Base-by-base conservation (phyloP, 2,797 vertebrate genomes). In the Diceros bicornis region DNA sequence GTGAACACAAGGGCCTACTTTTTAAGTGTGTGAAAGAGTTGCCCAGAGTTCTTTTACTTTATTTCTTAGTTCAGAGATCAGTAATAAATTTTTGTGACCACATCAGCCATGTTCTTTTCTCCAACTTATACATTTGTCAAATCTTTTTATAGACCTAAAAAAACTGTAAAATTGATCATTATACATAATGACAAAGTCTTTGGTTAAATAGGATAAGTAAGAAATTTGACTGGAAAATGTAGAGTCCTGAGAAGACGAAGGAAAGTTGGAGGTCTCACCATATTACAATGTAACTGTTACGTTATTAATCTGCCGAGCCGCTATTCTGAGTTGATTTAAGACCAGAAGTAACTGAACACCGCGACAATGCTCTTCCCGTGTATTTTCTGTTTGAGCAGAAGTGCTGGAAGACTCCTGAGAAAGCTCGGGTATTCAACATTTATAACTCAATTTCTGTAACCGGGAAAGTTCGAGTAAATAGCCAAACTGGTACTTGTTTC, bases 401-500 rank as follows among this genome's bases (percentile, higher is more conserved):
- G 12, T 81, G 50, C 29, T 75, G 25, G n/a, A 89, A 97, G 32
- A 82, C 21, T 79, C n/a, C 17, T 1, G n/a, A 93, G 87, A 96
- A 82, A 74, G 32, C 16, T 6, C 47, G 89, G 64, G 11, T 5
- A 52, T 44, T 68, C 44, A 88, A 91, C 62, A 93, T 91, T 89
- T 91, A 81, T 68, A 91, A 96, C 21, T 69, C 62, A 83, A 1
- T 89, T 89, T 7, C 37, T 91, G 29, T 41, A 86, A 84, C 44
- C 83, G 29, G 47, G 18, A 90, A 95, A 81, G 20, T 75, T 37
- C 44, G 18, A 68, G 29, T 41, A 61, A 97, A 86, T 68, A 82
- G 18, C 23, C 29, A 93, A 79, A 92, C 52, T 69, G 88, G 21
- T 32, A 69, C 92, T 94, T 92, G 57, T 95, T 94, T 89, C 64